These are phyloP conservation scores for Sclerurus mexicanus DNA, from an alignment of 2,113 vertebrate genomes.

Conservation along the genomic window DNA sequence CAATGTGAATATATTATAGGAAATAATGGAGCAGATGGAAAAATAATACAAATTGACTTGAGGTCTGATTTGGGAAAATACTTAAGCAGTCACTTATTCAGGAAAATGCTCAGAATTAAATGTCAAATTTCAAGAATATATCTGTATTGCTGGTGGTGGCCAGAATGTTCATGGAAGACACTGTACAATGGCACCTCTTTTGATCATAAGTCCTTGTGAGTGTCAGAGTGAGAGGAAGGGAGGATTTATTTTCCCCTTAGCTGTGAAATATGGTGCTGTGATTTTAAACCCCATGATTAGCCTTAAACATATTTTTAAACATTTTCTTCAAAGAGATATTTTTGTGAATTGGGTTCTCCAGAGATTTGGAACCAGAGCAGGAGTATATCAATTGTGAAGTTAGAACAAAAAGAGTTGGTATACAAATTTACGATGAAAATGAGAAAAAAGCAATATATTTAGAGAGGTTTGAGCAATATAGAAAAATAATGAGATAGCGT, in stretches of 20 bases:
- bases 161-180: not conserved
- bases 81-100: not conserved
- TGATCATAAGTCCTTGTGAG: rapidly evolving
- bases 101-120: not conserved
- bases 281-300: not conserved
- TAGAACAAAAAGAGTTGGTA: not conserved
- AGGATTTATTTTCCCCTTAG: not conserved
- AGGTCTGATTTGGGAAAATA: not conserved
- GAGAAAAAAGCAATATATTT: not conserved
- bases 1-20: not conserved
- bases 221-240: not conserved
- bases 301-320: not conserved
- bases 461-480: not conserved
- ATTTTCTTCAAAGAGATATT: not conserved
- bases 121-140: not conserved
- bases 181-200: not conserved
- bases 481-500: not conserved
- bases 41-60: not conserved
- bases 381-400: not conserved
- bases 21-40: not conserved
- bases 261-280: not conserved
- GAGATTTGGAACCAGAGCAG: not conserved
- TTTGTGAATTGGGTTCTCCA: not conserved
- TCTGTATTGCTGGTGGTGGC: not conserved
- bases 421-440: not conserved